Evolutionary conservation across 2,797 vertebrate genomes (phyloP).

Genomic region (Otolemur crassicaudatus): DNA sequence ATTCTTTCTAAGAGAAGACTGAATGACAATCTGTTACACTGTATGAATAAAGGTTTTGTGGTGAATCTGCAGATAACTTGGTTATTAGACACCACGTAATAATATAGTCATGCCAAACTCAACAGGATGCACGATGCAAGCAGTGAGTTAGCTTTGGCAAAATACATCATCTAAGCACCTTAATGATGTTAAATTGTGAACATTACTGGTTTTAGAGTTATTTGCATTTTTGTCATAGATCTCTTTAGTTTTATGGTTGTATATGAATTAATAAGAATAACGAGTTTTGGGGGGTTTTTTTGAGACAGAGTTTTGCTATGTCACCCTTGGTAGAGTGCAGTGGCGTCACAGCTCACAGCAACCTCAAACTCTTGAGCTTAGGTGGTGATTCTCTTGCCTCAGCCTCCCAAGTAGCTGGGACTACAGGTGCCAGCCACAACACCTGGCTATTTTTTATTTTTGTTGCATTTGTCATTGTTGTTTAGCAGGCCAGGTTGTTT

Average conservation of each 20-base stretch:
- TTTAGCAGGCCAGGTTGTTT: too few species aligned
- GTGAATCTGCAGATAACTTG: background rate
- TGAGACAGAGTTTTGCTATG: too few species aligned
- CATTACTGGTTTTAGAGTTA: conserved; percentile 18
- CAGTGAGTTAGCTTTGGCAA: background rate
- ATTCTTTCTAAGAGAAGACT: conserved; percentile 18
- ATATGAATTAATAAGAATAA: background rate
- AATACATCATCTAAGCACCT: background rate
- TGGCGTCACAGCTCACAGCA: too few species aligned
- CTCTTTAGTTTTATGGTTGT: conserved; percentile 27
- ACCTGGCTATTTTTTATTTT: too few species aligned
- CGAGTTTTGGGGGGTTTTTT: background rate
- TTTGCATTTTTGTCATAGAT: conserved; percentile 14
- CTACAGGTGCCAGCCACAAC: too few species aligned
- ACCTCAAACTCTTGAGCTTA: too few species aligned
- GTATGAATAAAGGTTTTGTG: background rate
- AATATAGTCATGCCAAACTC: background rate
- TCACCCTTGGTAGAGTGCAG: too few species aligned
- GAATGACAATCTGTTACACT: conserved; percentile 1
- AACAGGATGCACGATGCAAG: background rate
- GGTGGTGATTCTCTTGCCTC: too few species aligned
- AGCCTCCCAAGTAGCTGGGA: too few species aligned
- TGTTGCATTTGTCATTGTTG: too few species aligned
- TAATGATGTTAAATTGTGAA: background rate
- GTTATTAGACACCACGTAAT: background rate